These are phyloP conservation scores for Stegodyphus dumicola DNA, from an alignment of 1,140 invertebrate species.

Conservation along the genomic window DNA sequence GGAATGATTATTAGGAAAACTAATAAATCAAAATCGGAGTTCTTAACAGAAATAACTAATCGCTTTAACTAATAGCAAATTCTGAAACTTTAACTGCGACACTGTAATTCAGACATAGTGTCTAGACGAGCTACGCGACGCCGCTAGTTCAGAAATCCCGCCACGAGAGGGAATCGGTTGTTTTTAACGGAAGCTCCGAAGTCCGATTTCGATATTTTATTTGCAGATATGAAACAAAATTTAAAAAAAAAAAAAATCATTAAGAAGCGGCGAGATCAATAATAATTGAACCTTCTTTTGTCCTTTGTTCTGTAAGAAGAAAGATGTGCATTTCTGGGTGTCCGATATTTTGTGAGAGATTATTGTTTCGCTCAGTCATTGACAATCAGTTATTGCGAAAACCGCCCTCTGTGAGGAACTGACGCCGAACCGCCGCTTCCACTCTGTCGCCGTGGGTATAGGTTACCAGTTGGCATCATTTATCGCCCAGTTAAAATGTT, in stretches of 20 bases:
- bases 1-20: too few relatives aligned
- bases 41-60: too few relatives aligned
- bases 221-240: not conserved
- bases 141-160: constrained; percentile 1
- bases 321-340: constrained; percentile 10
- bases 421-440: constrained; percentile 55
- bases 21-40: too few relatives aligned
- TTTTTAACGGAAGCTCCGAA: too few relatives aligned
- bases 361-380: constrained; percentile 56
- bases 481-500: not conserved
- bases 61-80: too few relatives aligned
- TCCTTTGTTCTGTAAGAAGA: not conserved
- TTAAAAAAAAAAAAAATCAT: not conserved
- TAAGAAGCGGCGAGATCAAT: constrained; percentile 29
- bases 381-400: constrained; percentile 57
- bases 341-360: constrained; percentile 49
- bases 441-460: constrained; percentile 25
- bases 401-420: constrained; percentile 51
- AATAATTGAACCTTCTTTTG: constrained; percentile 16
- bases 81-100: not conserved
- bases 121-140: not conserved
- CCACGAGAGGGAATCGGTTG: not conserved
- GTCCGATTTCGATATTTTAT: too few relatives aligned
- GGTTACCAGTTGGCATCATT: constrained; percentile 1
- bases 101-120: not conserved